Evolutionary conservation across 1,140 invertebrate genomes (phyloP), one percentile per base, ranked within the genome.

Genomic region (Penaeus chinensis): DNA sequence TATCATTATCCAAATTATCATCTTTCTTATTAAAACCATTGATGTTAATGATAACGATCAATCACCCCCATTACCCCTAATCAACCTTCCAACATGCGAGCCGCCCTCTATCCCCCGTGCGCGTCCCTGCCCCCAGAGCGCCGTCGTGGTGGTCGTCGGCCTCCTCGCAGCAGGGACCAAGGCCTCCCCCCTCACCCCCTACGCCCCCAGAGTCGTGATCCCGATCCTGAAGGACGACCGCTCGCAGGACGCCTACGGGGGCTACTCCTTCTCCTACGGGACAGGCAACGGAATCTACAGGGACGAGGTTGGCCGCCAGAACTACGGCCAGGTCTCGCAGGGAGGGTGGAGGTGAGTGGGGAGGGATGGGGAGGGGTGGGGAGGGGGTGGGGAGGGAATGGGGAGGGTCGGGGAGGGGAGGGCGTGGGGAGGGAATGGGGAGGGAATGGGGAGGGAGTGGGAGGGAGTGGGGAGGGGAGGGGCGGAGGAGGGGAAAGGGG

Each of bases 181-280:
- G 22, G 65, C 32, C 54, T 19, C 10, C 16, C 66, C 82, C 69
- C 76, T 54, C 18, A n/a, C 82, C 66, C 24, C 63, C 82, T 84
- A 84, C 82, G 82, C 66, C 82, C 82, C 82, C 0, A 54, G 54
- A 16, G 54, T 54, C 54, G 24, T 62, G n/a, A 84, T 84, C 42
- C 82, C 82, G 16, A 84, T 84, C 66, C 69, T 74, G 69, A 66
- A 69, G 65, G 82, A 83, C 62, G 82, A 71, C 27, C 82, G 82
- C 65, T 13, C 24, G 63, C 82, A 83, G 82, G 82, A 83, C 65
- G 18, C 42, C 42, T 69, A 66, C 66, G 82, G 82, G 11, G 82
- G 63, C 47, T 83, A 83, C 82, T n/a, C 63, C 82, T 83, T 83
- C 82, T 19, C 27, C 27, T 83, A 83, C 82, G 71, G 37, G 3